Percentiles rank a stretch among this genome's conserved stretches.
Conservation (phyloP, 2,113 vertebrate species). For the Chaenocephalus aceratus region DNA sequence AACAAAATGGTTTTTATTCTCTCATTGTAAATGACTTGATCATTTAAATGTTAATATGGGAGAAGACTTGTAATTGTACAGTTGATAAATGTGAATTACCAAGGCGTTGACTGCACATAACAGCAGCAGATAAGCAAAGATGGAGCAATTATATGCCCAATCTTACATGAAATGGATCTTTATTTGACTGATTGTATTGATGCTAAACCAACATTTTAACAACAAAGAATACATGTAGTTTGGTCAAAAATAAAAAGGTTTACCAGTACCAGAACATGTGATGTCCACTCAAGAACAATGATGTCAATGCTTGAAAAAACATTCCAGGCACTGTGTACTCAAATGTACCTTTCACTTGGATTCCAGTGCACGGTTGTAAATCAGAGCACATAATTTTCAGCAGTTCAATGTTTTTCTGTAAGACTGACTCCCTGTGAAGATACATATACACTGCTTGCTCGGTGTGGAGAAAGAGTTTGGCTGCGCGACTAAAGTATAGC, state of each 20-base stretch:
- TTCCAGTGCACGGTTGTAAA: slow-evolving; percentile 45
- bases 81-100: not conserved
- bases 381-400: slow-evolving; percentile 56
- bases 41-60: too few species aligned
- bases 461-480: slow-evolving; percentile 57
- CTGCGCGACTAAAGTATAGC: slow-evolving; percentile 58
- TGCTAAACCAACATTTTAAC: not conserved
- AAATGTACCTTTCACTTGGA: slow-evolving; percentile 50
- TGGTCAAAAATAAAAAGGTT: not conserved
- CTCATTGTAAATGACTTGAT: too few species aligned
- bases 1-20: too few species aligned
- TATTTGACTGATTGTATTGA: not conserved
- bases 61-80: not conserved
- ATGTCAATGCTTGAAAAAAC: slow-evolving; percentile 21
- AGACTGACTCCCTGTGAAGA: slow-evolving; percentile 62
- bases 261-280: not conserved
- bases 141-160: not conserved
- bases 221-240: not conserved
- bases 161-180: not conserved
- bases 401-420: slow-evolving; percentile 53
- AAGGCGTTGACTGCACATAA: not conserved
- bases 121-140: not conserved
- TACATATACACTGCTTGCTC: slow-evolving; percentile 59
- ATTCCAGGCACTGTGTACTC: slow-evolving; percentile 13
- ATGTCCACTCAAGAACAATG: slow-evolving; percentile 6